Evolutionary conservation across 2,797 vertebrate species (phyloP), one percentile per base, ranked within the genome.

Genomic region (Aeoliscus strigatus): DNA sequence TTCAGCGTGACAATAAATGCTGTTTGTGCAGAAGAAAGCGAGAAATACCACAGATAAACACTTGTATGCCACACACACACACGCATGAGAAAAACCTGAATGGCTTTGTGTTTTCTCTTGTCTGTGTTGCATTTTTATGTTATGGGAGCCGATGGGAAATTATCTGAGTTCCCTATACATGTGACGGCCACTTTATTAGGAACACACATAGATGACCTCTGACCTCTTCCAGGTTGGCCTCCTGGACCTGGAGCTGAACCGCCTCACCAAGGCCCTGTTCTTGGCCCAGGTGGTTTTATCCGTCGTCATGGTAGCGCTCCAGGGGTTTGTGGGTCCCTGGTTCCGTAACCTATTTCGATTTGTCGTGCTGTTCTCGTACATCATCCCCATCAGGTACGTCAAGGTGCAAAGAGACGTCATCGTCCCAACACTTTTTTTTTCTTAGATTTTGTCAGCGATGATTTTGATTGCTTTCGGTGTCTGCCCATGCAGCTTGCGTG

Each of bases 331-430:
- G 53, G 93, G 95, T 5, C 91, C 92, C 0, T 99, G 96, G 96
- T 91, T 93, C 77, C 91, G 93, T 51, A 97, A 92, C 77, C 90
- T 99, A 35, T 94, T 94, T 72, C 87, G 96, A 32, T 97, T 99
- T 36, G 84, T 97, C 1, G 94, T 99, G 5, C 90, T 99, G 23
- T 98, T 99, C 81, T 99, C 95, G 15, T 97, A 97, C 85, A 98
- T 99, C 80, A 99, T 98, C 43, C 96, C 96, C 0, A 97, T 99
- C 86, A 99, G 96, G 96, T 98, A 87, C 14, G 15, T 23, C 2
- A 14, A 14, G 41, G 17, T 6, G 5, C 13, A 21, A 21, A 21
- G 18, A 6, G 6, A 21, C 18, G 18, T 21, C 18, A n/a, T n/a
- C n/a, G n/a, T n/a, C n/a, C n/a, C n/a, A n/a, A n/a, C n/a, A n/a